phyloP scores from a whole-genome alignment of 2,113 vertebrate species.

The Oxyruncus cristatus region DNA sequence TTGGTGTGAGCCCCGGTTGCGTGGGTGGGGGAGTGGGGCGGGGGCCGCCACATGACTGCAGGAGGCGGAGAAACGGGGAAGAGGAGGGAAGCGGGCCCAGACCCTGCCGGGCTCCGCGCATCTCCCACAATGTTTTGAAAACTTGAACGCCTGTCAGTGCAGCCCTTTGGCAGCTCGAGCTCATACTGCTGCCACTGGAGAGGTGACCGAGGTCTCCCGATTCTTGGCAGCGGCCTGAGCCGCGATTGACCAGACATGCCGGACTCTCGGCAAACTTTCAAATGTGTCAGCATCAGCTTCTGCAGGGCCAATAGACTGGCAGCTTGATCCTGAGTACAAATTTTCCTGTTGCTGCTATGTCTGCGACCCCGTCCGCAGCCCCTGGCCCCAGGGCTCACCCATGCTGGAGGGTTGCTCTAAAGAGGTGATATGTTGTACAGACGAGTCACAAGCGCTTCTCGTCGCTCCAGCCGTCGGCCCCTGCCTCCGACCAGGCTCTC shows the following conservation, averaged over 20 bases:
- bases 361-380: fast-evolving
- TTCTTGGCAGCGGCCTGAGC: background rate
- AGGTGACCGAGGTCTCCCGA: background rate
- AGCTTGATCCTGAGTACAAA: background rate
- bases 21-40: background rate
- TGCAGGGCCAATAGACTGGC: background rate
- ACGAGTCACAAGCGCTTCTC: background rate
- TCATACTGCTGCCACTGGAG: background rate
- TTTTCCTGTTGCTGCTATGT: background rate
- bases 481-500: background rate
- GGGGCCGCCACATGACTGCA: conserved; percentile 53
- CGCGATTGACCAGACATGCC: background rate
- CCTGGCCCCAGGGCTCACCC: background rate
- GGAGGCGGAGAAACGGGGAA: conserved; percentile 36
- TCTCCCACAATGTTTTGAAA: conserved; percentile 10
- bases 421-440: background rate
- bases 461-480: background rate
- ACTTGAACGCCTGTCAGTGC: background rate
- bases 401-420: background rate
- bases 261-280: background rate
- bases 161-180: conserved; percentile 11
- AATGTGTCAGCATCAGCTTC: background rate
- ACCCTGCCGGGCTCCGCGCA: background rate
- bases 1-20: background rate
- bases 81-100: conserved; percentile 38